Base-by-base conservation (phyloP, 2,797 vertebrate species). In the Xyrichtys novacula region DNA sequence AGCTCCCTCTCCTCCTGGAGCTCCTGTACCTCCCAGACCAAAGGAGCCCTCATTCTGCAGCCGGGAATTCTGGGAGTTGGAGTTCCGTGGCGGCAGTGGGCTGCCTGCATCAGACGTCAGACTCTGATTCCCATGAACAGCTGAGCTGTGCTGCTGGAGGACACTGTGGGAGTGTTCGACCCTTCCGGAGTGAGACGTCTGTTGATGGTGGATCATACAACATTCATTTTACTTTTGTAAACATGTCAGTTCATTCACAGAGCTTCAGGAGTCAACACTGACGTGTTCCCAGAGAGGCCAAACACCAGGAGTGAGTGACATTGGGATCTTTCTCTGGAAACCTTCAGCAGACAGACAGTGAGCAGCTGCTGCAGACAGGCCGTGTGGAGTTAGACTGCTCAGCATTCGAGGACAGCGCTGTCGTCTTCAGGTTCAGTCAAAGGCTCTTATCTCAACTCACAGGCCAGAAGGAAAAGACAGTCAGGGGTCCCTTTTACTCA, bases 141-240 rank as follows among this genome's bases (percentile, higher is more conserved):
- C 93, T 1, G 87, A 80, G 2, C 71, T 55, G 60, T 93, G 91
- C 72, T 93, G 91, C 36, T 94, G 94, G 39, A 95, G 91, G 5
- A 94, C 26, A 36, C 85, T 93, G 39, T 96, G 96, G 46, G 93
- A 80, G 0, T 93, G 92, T 49, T 98, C 97, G 71, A 97, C 91
- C 43, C 95, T 93, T 55, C 93, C 93, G 0, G 91, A 29, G 0
- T 94, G 91, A 74, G 94, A n/a, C 8, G 43, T 90, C 97, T 98
- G 83, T 48, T 0, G 16, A 14, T 5, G 34, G 39, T 1, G 1
- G 10, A 32, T 3, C 5, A 31, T 25, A 78, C 1, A 34, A 20
- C 6, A 4, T 59, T 83, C 38, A 52, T 55, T 65, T 47, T 1
- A 47, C 50, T 1, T 36, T 0, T 1, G 19, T 44, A 1, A 58